A percentile compares a stretch with the other conserved stretches of the same genome.
phyloP scores from a whole-genome alignment of 1,140 invertebrate species.

The Nautilus pompilius region DNA sequence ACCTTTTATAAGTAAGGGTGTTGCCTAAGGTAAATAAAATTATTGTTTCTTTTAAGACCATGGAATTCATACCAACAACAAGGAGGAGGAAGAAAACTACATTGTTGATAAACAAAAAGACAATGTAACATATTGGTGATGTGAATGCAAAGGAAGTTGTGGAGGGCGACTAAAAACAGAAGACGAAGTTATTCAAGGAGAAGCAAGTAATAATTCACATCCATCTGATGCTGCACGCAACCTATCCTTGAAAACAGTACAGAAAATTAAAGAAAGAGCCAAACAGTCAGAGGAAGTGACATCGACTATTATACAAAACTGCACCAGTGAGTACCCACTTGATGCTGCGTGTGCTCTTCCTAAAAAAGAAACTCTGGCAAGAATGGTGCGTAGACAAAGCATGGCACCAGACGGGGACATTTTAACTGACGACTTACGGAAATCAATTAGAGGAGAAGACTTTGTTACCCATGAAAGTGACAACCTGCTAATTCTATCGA shows the following conservation, averaged over 20 bases:
- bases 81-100: too few relatives aligned
- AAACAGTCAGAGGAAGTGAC: background rate
- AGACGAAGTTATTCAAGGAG: background rate
- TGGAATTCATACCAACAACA: too few relatives aligned
- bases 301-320: conserved; percentile 1
- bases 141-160: background rate
- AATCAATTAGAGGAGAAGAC: background rate
- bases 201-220: background rate
- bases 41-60: too few relatives aligned
- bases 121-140: too few relatives aligned
- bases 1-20: too few relatives aligned
- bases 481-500: background rate
- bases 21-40: too few relatives aligned
- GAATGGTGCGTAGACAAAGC: background rate
- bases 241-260: background rate
- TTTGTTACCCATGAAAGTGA: conserved; percentile 1
- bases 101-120: too few relatives aligned
- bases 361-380: background rate
- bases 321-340: background rate
- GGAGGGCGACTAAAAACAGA: background rate
- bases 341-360: background rate
- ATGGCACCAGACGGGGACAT: background rate
- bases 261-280: background rate
- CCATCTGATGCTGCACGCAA: background rate
- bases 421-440: background rate